Evolutionary conservation across 2,113 vertebrate species (phyloP).

Genomic region (Indicator maculatus): DNA sequence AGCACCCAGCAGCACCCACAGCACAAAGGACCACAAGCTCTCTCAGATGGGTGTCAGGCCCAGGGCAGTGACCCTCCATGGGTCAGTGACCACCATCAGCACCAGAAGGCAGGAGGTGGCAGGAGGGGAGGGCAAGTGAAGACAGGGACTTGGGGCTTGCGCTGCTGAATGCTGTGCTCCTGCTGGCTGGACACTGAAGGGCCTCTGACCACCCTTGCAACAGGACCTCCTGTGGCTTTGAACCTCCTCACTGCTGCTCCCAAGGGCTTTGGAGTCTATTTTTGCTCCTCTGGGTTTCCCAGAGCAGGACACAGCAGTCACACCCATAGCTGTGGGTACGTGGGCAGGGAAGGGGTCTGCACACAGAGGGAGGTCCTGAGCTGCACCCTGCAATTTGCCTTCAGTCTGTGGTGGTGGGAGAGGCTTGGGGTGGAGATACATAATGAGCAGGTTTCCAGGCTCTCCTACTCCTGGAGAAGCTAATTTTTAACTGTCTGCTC

Average conservation of each 20-base stretch:
- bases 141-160: neutral
- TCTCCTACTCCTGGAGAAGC: neutral
- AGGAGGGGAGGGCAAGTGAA: neutral
- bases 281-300: neutral
- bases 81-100: rapidly evolving
- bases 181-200: rapidly evolving
- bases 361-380: neutral
- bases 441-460: neutral
- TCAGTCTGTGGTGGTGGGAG: neutral
- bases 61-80: neutral
- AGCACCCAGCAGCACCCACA: neutral
- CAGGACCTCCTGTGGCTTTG: neutral
- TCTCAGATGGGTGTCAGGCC: too few species aligned
- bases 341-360: neutral
- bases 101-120: neutral
- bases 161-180: rapidly evolving
- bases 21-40: neutral
- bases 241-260: neutral
- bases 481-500: neutral
- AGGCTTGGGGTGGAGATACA: neutral
- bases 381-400: rapidly evolving
- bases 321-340: neutral
- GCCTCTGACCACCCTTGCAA: neutral
- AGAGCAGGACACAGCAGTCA: neutral
- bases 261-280: neutral